Evolutionary conservation across 2,888 invertebrate genomes (phyloP).

Genomic region (Caenorhabditis wallacei): DNA sequence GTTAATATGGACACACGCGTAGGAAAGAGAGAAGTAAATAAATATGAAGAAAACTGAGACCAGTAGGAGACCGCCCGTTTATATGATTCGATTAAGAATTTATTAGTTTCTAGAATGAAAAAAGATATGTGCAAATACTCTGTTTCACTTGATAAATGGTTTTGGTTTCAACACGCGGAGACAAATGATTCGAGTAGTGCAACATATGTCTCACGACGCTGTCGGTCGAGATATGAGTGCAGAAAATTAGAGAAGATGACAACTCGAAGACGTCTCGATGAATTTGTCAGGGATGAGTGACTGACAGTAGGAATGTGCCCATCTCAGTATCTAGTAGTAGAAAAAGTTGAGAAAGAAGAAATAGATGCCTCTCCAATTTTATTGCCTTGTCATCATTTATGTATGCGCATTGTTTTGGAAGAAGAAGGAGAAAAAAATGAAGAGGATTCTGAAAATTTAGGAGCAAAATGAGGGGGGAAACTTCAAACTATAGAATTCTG

Average conservation of each 20-base stretch:
- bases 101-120: slow-evolving; percentile 40
- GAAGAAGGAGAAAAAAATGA: neutral
- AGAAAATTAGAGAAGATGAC: slow-evolving; percentile 50
- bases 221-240: slow-evolving; percentile 29
- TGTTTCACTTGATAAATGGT: slow-evolving; percentile 48
- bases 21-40: neutral
- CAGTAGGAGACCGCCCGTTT: neutral
- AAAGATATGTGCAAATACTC: slow-evolving; percentile 49
- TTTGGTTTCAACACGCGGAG: neutral
- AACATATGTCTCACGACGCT: slow-evolving; percentile 10
- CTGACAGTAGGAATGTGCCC: slow-evolving; percentile 47
- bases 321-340: slow-evolving; percentile 20
- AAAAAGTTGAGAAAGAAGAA: slow-evolving; percentile 43
- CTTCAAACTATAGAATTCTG: neutral
- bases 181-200: slow-evolving; percentile 21
- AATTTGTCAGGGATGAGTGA: slow-evolving; percentile 55
- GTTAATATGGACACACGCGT: slow-evolving; percentile 11
- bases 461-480: slow-evolving; percentile 4
- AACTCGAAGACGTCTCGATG: slow-evolving; percentile 46
- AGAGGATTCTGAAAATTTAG: slow-evolving; percentile 16
- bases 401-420: slow-evolving; percentile 46
- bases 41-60: slow-evolving; percentile 22
- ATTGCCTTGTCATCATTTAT: slow-evolving; percentile 63
- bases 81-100: slow-evolving; percentile 65
- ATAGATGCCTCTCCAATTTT: slow-evolving; percentile 43